phyloP scores from a whole-genome alignment of 2,113 vertebrate genomes.

The Microtus montanus region DNA sequence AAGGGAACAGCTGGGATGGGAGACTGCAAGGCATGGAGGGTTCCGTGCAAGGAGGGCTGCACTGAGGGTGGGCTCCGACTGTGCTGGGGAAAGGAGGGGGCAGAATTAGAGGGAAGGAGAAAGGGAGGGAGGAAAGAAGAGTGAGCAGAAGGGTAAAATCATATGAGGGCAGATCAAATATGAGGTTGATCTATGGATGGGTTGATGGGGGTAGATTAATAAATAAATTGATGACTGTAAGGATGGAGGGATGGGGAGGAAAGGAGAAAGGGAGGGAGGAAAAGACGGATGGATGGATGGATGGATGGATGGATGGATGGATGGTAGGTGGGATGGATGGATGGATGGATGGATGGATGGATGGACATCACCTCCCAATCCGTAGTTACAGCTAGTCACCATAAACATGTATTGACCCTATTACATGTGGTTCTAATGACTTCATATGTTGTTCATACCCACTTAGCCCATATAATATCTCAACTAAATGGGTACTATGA shows the following conservation, averaged over 20 bases:
- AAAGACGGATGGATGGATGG: neutral
- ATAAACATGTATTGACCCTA: neutral
- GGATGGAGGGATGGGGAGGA: neutral
- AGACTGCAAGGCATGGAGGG: neutral
- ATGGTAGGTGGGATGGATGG: too few species aligned
- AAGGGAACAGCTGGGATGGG: conserved; percentile 30
- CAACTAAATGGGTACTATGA: neutral
- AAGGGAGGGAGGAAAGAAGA: neutral
- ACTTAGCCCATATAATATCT: neutral
- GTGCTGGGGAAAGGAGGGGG: neutral
- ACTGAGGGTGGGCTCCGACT: neutral
- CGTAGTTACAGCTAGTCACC: rapidly evolving
- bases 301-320: neutral
- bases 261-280: neutral
- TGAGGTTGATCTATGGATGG: too few species aligned
- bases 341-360: too few species aligned
- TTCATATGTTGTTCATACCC: neutral
- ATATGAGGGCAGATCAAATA: too few species aligned
- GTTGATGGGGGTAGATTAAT: neutral
- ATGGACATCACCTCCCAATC: neutral
- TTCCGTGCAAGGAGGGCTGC: neutral
- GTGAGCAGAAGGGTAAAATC: too few species aligned
- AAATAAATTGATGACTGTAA: neutral
- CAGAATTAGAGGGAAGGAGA: neutral
- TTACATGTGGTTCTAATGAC: neutral